These are phyloP conservation scores for Odontocolon sp. DNA, from an alignment of 2,888 invertebrate genomes.

Conservation along the genomic window DNA sequence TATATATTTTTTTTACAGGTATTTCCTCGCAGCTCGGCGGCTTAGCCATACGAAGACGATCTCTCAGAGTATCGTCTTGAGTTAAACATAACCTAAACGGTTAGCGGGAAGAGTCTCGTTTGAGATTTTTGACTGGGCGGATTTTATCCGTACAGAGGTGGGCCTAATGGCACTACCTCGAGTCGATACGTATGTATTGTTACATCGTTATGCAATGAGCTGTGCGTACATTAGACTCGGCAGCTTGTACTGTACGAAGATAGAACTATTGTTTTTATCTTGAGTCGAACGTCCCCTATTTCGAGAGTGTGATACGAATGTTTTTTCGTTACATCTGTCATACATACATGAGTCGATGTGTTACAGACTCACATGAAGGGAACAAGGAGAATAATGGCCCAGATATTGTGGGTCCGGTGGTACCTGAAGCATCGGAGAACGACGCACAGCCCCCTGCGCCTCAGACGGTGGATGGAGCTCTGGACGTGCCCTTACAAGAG, in stretches of 20 bases:
- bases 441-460: neutral
- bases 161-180: slow-evolving; percentile 35
- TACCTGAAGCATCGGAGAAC: neutral
- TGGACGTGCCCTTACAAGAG: neutral
- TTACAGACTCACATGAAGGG: neutral
- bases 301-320: too few species aligned
- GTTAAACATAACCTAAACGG: slow-evolving; percentile 36
- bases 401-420: neutral
- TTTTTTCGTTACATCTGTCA: too few species aligned
- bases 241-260: slow-evolving; percentile 1
- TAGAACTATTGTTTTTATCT: neutral
- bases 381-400: neutral
- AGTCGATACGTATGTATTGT: slow-evolving; percentile 4
- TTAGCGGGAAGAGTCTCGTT: slow-evolving; percentile 37
- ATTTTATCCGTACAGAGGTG: slow-evolving; percentile 42
- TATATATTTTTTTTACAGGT: slow-evolving; percentile 15
- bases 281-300: neutral
- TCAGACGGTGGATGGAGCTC: neutral
- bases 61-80: slow-evolving; percentile 26
- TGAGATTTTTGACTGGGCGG: slow-evolving; percentile 44
- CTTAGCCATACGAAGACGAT: slow-evolving; percentile 37
- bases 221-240: neutral
- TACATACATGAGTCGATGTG: too few species aligned
- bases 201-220: neutral
- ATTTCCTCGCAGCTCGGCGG: slow-evolving; percentile 45